A percentile compares a stretch with the other conserved stretches of the same genome.
phyloP scores from a whole-genome alignment of 2,797 vertebrate species.

The Orientallactaga sibirica region DNA sequence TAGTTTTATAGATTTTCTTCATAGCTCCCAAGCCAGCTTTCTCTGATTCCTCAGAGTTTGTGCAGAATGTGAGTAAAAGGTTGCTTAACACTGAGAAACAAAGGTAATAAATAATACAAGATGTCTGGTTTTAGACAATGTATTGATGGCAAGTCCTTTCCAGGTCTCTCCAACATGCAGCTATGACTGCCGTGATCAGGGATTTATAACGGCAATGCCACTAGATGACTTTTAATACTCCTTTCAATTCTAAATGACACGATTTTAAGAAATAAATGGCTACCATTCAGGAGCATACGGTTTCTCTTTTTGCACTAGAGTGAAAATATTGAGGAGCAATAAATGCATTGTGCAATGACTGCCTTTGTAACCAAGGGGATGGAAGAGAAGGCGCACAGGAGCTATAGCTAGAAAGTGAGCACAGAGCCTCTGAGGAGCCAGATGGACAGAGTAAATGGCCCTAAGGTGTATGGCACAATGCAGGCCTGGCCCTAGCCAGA shows the following conservation, averaged over 20 bases:
- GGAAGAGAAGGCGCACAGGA: background rate
- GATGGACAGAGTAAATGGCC: fast-evolving
- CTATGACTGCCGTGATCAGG: background rate
- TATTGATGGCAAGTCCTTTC: background rate
- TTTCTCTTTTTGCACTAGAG: background rate
- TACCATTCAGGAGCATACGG: background rate
- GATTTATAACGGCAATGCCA: background rate
- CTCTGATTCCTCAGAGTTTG: slow-evolving; percentile 5
- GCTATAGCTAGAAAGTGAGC: fast-evolving
- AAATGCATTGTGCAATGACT: background rate
- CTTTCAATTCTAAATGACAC: background rate
- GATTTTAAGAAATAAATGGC: background rate
- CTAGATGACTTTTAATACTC: background rate
- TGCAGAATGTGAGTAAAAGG: background rate
- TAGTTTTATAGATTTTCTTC: background rate
- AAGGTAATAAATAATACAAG: background rate
- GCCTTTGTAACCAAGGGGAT: background rate
- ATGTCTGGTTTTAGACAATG: background rate
- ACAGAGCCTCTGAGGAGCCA: background rate
- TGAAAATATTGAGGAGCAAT: background rate
- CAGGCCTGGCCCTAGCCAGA: no score
- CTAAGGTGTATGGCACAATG: no score
- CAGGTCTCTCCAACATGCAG: background rate
- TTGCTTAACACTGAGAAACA: background rate
- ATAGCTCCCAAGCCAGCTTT: background rate